phyloP scores from a whole-genome alignment of 2,113 vertebrate genomes.

The Oncorhynchus nerka region DNA sequence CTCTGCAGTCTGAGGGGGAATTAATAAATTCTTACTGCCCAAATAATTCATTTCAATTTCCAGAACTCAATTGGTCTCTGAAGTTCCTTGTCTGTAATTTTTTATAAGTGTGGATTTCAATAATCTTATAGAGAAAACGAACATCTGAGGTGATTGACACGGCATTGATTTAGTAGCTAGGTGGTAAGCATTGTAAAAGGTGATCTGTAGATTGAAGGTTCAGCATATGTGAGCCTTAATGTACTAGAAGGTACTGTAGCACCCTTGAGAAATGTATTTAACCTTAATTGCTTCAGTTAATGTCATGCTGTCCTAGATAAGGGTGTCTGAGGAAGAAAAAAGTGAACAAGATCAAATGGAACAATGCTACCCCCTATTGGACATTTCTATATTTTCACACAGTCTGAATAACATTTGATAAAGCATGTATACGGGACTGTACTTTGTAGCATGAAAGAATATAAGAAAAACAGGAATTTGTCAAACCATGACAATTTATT shows the following conservation, averaged over 20 bases:
- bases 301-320: constrained; percentile 57
- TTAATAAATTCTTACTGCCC: not conserved
- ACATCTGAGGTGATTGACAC: not conserved
- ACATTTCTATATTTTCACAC: not conserved
- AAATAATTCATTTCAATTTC: not conserved
- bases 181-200: constrained; percentile 20
- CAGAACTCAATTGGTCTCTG: not conserved
- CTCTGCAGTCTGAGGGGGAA: not conserved
- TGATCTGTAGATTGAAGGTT: constrained; percentile 27
- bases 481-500: not conserved
- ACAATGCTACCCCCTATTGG: constrained; percentile 63
- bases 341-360: constrained; percentile 25
- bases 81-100: not conserved
- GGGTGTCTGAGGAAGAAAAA: constrained; percentile 9
- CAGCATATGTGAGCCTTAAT: constrained; percentile 25
- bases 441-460: not conserved
- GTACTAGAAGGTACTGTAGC: constrained; percentile 36
- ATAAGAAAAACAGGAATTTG: not conserved
- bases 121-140: not conserved
- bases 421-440: not conserved
- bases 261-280: constrained; percentile 66
- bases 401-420: not conserved
- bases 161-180: not conserved
- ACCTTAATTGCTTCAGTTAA: constrained; percentile 68
- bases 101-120: not conserved